Percentiles rank a stretch among this genome's conserved stretches.
Conservation (phyloP, 2,113 vertebrate genomes). For the pig (Sus scrofa) region T2T-Sscrofa CM000824.6:151816001-151816500, state of each 20-base stretch:
- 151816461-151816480: not conserved
- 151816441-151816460: not conserved
- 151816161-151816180: not conserved
- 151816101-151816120: not conserved
- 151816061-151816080: not conserved
- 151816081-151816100: not conserved
- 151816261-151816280: not conserved
- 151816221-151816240: not conserved
- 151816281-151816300: not conserved
- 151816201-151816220: not conserved
- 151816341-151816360: not conserved
- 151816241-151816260: not conserved
- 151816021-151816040: not conserved
- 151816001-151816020: not conserved
- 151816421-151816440: not conserved
- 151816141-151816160: not conserved
- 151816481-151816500: slow-evolving; percentile 58
- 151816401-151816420: not conserved
- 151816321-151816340: not conserved
- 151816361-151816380: not conserved
- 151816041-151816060: not conserved
- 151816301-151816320: not conserved
- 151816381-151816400: not conserved
- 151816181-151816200: not conserved
- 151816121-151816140: not conserved